Base-by-base conservation (phyloP, 2,113 vertebrate genomes). In the Leptodactylus fuscus region DNA sequence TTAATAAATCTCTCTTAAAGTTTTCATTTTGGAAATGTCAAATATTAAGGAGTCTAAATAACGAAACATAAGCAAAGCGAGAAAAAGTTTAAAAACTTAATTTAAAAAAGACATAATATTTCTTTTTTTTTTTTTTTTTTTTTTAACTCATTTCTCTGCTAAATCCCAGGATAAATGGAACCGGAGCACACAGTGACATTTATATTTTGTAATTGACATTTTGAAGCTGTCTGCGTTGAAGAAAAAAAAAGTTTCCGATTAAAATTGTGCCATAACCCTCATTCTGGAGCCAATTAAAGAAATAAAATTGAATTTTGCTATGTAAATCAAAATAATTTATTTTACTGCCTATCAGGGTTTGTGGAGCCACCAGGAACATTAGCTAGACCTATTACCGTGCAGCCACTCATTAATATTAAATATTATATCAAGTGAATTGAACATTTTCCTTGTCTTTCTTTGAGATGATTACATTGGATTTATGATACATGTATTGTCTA, bases 291-390 rank as follows among this genome's bases (percentile, higher is more conserved):
- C 65, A 86, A 73, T 86, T 80, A 73, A 81, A 86, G 46, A 44
- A 71, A 71, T 38, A 80, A 86, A 81, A 86, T 80, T 53, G 22
- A 67, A 85, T 29, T 71, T 67, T 41, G 48, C 62, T 69, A 58
- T 79, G 71, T 79, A 79, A 79, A 86, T 86, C 77, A 81, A 71
- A 86, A 86, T 86, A 48, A 80, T 81, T 60, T 73, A 41, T 44
- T 81, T 71, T 32, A 60, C 48, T 46, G 65, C 8, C 84, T 65
- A 80, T 85, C 48, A 44, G 83, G 75, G 62, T 79, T 67, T 65
- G 32, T 70, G 75, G 48, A 86, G 76, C 48, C 36, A 73, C 27
- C 15, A 46, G 77, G 36, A 60, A 78, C 75, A 85, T 85, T 79
- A 79, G 58, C 53, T 53, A 86, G 65, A 70, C 76, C 49, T 44